These are phyloP conservation scores for Xenopus borealis DNA, from an alignment of 2,113 vertebrate species.

Conservation along the genomic window DNA sequence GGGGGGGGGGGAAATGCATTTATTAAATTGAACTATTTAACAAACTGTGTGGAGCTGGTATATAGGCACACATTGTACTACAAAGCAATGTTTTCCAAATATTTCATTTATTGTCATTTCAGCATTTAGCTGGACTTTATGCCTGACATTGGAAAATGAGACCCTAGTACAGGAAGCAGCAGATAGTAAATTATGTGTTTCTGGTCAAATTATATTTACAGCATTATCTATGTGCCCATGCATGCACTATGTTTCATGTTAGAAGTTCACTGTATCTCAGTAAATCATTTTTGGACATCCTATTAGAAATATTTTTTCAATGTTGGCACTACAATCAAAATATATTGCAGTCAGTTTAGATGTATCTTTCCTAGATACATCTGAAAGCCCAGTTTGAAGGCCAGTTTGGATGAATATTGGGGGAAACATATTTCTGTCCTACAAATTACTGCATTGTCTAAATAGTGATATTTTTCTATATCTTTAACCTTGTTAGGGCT, in stretches of 20 bases:
- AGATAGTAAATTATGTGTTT: background rate
- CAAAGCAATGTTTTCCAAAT: slow-evolving; percentile 5
- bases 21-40: slow-evolving; percentile 41
- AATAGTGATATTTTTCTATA: too few species aligned
- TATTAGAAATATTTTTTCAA: background rate
- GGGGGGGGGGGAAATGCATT: slow-evolving; percentile 24
- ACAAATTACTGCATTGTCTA: too few species aligned
- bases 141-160: background rate
- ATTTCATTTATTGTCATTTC: slow-evolving; percentile 18
- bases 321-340: background rate
- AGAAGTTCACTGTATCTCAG: too few species aligned
- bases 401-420: too few species aligned
- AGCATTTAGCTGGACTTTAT: background rate
- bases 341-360: too few species aligned
- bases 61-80: slow-evolving; percentile 18
- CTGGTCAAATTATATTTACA: background rate
- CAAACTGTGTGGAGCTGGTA: slow-evolving; percentile 1
- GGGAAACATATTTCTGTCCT: too few species aligned
- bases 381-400: too few species aligned
- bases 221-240: background rate
- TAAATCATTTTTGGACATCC: too few species aligned
- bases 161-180: background rate
- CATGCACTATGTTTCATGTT: background rate
- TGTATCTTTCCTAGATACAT: too few species aligned
- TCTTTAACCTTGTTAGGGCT: too few species aligned